Evolutionary conservation across 2,797 vertebrate species (phyloP).

Genomic region (Cichlasoma orientale): DNA sequence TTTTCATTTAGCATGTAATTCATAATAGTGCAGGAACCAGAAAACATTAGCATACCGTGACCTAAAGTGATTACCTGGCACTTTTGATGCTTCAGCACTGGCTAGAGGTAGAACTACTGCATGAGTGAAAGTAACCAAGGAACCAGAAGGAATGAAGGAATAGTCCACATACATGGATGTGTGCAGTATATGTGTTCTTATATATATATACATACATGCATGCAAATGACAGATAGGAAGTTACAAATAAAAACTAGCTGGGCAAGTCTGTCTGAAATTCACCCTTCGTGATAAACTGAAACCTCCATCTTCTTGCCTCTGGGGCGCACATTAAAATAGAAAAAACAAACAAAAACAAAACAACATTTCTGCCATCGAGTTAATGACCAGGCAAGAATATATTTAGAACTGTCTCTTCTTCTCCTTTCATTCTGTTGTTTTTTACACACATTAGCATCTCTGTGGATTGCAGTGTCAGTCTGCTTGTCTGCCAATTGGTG

Average conservation of each 20-base stretch:
- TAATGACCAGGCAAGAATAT: constrained; percentile 22
- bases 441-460: not conserved
- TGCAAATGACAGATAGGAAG: not conserved
- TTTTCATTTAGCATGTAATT: constrained; percentile 47
- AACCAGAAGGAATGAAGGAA: constrained; percentile 21
- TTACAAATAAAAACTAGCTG: not conserved
- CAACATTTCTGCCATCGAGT: not conserved
- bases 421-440: not conserved
- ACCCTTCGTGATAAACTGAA: not conserved
- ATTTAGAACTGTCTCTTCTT: constrained; percentile 18
- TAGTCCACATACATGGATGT: not conserved
- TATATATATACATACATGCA: not conserved
- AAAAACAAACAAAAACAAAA: constrained; percentile 8
- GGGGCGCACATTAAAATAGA: constrained; percentile 7
- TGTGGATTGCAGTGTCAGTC: not conserved
- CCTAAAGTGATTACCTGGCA: constrained; percentile 49
- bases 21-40: constrained; percentile 23
- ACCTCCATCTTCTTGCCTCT: constrained; percentile 3
- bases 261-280: not conserved
- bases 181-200: not conserved
- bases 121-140: constrained; percentile 35
- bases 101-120: constrained; percentile 23
- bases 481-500: not conserved
- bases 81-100: constrained; percentile 36
- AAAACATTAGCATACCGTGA: constrained; percentile 35